Base-by-base conservation (phyloP, 2,113 vertebrate genomes). In the Oncorhynchus mykiss region DNA sequence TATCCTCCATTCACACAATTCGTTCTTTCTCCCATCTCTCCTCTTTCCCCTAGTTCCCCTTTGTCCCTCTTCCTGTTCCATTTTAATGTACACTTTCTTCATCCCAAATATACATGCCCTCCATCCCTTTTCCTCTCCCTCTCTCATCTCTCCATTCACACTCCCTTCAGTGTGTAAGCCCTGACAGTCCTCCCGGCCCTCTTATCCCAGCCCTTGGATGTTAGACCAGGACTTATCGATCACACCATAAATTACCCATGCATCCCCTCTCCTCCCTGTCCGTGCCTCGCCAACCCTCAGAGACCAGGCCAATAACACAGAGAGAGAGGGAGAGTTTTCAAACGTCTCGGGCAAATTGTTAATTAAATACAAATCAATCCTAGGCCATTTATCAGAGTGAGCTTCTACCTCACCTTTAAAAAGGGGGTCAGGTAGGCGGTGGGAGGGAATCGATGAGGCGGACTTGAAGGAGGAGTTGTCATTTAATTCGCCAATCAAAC, bases 351-450 rank as follows among this genome's bases (percentile, higher is more conserved):
- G 94, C 94, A 98, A 98, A 99, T 98, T 95, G 96, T 97, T 97
- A 94, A 96, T 98, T 98, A 98, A 99, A 96, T 94, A 94, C 94
- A 85, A 97, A 99, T 99, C 96, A 97, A 98, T 98, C 91, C 92
- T 70, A 18, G 70, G 92, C 88, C 95, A 94, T 99, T 95, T 94
- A 96, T 97, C 97, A 97, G 88, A 0, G 87, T 90, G 84, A 89
- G 90, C 89, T 87, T 92, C 86, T 88, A 57, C 31, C 88, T 93
- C 88, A 90, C 88, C 85, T 91, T 88, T 91, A 82, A 80, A 75
- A 62, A 67, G 67, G 48, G 80, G 69, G 70, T 22, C 31, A 75
- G 70, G 77, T 65, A 71, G 54, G 76, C 34, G 65, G 78, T 68
- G n/a, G 54, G 2, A 39, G 74, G 66, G 75, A 83, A 92, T 93